Evolutionary conservation across 2,113 vertebrate genomes (phyloP).

Genomic region (Neogobius melanostomus): DNA sequence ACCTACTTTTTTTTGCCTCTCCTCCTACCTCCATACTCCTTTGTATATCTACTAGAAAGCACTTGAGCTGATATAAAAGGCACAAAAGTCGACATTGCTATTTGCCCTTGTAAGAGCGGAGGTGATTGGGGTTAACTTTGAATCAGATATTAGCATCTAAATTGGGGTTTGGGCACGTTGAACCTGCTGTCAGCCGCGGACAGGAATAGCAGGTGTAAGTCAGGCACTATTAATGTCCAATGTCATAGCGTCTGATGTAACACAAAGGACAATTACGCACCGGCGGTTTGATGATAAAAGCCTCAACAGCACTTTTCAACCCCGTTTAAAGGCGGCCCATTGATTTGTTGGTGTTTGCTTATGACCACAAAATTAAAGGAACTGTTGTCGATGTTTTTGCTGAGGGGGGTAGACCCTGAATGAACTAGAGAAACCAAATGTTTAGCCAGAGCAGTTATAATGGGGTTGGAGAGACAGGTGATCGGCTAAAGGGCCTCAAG

Average conservation of each 20-base stretch:
- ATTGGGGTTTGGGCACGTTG: conserved; percentile 1
- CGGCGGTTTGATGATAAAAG: conserved; percentile 2
- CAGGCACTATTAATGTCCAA: conserved; percentile 6
- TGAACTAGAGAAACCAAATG: too few species aligned
- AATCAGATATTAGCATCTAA: conserved; percentile 11
- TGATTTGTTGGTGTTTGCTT: background rate
- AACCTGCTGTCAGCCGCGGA: conserved; percentile 4
- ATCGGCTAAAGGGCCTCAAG: too few species aligned
- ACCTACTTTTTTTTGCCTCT: conserved; percentile 43
- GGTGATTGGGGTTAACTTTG: background rate
- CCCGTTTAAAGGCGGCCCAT: background rate
- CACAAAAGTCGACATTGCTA: conserved; percentile 16
- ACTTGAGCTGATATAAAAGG: conserved; percentile 15
- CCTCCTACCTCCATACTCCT: conserved; percentile 30
- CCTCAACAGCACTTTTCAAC: conserved; percentile 3
- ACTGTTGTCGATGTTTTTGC: too few species aligned
- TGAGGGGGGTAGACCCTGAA: too few species aligned
- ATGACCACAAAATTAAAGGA: too few species aligned
- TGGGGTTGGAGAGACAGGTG: too few species aligned
- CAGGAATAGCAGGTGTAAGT: conserved; percentile 11
- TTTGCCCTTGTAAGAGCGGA: background rate
- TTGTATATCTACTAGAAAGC: conserved; percentile 17
- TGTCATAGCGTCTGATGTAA: conserved; percentile 12
- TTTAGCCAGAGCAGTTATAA: too few species aligned
- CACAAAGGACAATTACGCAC: conserved; percentile 12